Conservation (phyloP, 1,140 invertebrate genomes). For the Steinernema feltiae region DNA sequence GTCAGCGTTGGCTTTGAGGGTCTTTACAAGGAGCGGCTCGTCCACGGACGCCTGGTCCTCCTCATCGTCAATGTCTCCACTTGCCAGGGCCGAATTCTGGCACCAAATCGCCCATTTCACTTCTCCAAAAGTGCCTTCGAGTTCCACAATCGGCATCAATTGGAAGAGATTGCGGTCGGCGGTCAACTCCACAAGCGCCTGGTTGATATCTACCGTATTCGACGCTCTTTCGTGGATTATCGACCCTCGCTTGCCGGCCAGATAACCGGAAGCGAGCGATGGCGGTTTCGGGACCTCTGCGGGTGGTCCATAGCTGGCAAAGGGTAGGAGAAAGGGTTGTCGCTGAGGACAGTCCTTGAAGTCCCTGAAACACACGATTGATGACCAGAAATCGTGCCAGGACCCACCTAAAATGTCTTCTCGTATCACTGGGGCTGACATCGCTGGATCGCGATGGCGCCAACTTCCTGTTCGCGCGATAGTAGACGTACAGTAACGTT, state of each 20-base stretch:
- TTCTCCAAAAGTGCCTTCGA: constrained; percentile 51
- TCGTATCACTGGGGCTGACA: neutral
- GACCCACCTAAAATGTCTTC: neutral
- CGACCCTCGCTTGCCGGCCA: constrained; percentile 57
- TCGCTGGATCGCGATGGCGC: neutral
- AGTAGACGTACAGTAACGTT: neutral
- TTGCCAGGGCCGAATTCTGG: constrained; percentile 36
- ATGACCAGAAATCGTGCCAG: neutral
- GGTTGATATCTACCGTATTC: constrained; percentile 43
- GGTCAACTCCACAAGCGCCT: constrained; percentile 47
- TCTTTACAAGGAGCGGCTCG: constrained; percentile 39
- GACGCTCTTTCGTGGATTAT: constrained; percentile 37
- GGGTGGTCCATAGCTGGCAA: neutral
- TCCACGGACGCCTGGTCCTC: constrained; percentile 37
- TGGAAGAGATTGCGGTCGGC: constrained; percentile 54
- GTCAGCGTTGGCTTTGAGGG: constrained; percentile 45
- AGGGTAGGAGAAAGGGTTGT: neutral
- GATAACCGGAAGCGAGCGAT: constrained; percentile 62
- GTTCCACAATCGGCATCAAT: constrained; percentile 41
- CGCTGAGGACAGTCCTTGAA: neutral
- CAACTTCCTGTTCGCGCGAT: neutral
- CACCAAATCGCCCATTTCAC: constrained; percentile 54
- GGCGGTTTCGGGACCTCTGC: constrained; percentile 7
- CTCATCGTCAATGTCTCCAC: constrained; percentile 52
- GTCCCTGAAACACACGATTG: neutral